Evolutionary conservation across 2,888 invertebrate genomes (phyloP), one percentile per base, ranked within the genome.

Genomic region (Eilema sororculum): DNA sequence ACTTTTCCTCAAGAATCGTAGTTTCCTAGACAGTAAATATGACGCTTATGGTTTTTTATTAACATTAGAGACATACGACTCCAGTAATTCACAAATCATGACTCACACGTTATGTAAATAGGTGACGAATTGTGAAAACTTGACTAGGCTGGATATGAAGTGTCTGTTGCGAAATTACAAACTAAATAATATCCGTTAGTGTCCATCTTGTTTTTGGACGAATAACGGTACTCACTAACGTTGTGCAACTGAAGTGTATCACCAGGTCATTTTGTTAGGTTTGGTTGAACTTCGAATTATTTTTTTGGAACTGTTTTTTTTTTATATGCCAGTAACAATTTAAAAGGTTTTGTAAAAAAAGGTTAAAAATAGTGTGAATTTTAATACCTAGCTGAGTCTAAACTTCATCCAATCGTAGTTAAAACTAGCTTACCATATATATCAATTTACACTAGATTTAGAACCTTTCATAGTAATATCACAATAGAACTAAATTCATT

Each of bases 111-210:
- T 86, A 88, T 86, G 87, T 84, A 86, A 87, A 89, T 81, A 80
- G 66, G 84, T 88, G 88, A 89, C 88, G 83, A 88, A 87, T 84
- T 77, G 84, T 74, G 85, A 87, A 87, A 85, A 84, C 71, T 71
- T 68, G 79, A 82, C 81, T 84, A 70, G 81, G 83, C 78, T 77
- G 78, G 73, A 78, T 74, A 78, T 82, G 80, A 65, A 5, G 80
- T 67, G 64, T 8, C 65, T 41, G 72, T 73, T 71, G 69, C 52
- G 64, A 71, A 76, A 81, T 74, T 74, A 80, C 73, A 68, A 30
- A 56, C 65, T 73, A 37, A 67, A 69, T 73, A 71, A 56, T 71
- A 59, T 67, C 46, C 33, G 59, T 61, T 72, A 63, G 61, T 72
- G 73, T 71, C n/a, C 75, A 72, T 72, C 58, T 41, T 25, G 56